Base-by-base conservation (phyloP, 2,888 invertebrate species). In the Micoletzkya japonica region DNA sequence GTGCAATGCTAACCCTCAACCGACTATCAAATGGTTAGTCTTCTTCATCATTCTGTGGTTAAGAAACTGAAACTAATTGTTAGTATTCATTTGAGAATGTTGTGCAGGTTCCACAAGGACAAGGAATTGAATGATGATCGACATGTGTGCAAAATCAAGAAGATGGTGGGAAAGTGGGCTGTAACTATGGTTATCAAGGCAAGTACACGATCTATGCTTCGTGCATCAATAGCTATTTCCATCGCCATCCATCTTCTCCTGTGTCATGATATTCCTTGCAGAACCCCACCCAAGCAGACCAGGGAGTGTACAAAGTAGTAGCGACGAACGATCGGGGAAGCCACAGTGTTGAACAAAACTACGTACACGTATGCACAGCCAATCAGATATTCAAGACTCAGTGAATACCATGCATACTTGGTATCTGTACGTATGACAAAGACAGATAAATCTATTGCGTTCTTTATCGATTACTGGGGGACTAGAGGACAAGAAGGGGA, bases 111-210 rank as follows among this genome's bases (percentile, higher is more conserved):
- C 64, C 71, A 81, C 72, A 84, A 84, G 60, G 85, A 82, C 74
- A 76, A 85, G 57, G 81, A 83, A 70, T 70, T 85, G 6, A 59
- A 72, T 28, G 84, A 82, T 36, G 85, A 85, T 70, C 75, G 83
- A 26, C 81, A 81, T 50, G 78, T 82, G 7, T 69, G 67, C 50
- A 85, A 85, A 58, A 76, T 80, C 50, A 85, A 85, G 76, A 85
- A 85, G 72, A 85, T 81, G 73, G 85, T 85, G 14, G 85, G 85
- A 39, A 85, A 85, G 70, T 85, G 77, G 73, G 74, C 80, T n/a
- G 81, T 82, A 39, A 85, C 85, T 2, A 59, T 85, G 72, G 75
- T 79, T n/a, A 75, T 85, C 66, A 85, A 85, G 77, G 85, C 80
- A 44, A 56, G 67, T 54, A 26, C 17, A 44, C 17, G 28, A 14